These are phyloP conservation scores for Mantis religiosa DNA, from an alignment of 2,888 invertebrate species.

Conservation along the genomic window DNA sequence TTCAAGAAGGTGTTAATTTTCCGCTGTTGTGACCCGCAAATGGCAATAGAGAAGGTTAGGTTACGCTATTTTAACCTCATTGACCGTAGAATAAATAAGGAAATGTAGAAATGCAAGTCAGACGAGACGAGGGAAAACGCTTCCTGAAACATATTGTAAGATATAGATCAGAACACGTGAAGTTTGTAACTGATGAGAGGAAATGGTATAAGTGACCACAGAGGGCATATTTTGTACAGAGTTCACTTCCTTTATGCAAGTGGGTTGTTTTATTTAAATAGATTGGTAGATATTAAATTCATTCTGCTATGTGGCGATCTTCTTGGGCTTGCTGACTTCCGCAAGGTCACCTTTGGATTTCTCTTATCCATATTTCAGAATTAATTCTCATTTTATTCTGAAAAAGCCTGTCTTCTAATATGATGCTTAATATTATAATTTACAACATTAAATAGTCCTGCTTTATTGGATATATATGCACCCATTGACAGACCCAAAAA, in stretches of 20 bases:
- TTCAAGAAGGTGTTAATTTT: neutral
- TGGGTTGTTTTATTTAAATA: too few relatives aligned
- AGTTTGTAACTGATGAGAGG: neutral
- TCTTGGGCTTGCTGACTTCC: too few relatives aligned
- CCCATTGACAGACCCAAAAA: too few relatives aligned
- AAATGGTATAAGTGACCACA: neutral
- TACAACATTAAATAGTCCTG: too few relatives aligned
- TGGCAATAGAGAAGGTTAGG: neutral
- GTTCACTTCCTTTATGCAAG: neutral
- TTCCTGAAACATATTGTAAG: neutral
- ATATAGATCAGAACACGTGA: neutral
- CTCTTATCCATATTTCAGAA: too few relatives aligned
- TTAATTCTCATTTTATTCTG: too few relatives aligned
- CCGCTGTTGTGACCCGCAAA: neutral
- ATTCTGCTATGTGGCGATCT: too few relatives aligned
- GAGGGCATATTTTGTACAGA: neutral
- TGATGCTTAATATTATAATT: too few relatives aligned
- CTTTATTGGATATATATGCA: too few relatives aligned
- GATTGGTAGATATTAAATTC: too few relatives aligned
- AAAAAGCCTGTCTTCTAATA: too few relatives aligned
- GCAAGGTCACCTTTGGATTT: too few relatives aligned
- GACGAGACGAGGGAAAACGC: neutral
- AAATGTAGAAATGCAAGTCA: neutral
- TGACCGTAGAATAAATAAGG: neutral
- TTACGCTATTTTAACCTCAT: neutral